A percentile compares a stretch with the other conserved stretches of the same genome.
Evolutionary conservation across 2,113 vertebrate species (phyloP).

Genomic region (Triplophysa tibetana): DNA sequence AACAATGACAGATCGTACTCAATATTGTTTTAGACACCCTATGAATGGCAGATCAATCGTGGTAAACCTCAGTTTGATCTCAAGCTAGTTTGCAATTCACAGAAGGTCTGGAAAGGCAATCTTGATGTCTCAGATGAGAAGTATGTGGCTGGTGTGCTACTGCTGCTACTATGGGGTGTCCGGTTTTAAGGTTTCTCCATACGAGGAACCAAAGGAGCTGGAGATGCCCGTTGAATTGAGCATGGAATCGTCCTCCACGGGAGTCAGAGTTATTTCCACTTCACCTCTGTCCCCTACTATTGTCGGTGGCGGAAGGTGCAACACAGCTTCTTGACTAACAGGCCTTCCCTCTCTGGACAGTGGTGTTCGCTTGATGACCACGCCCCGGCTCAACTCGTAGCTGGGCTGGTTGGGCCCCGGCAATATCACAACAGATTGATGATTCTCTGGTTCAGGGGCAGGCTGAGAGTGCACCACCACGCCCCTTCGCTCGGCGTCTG

Average conservation of each 20-base stretch:
- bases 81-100: conserved; percentile 14
- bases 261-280: conserved; percentile 69
- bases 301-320: conserved; percentile 43
- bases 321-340: not conserved
- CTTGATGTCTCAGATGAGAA: not conserved
- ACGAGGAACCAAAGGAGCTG: not conserved
- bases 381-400: conserved; percentile 65
- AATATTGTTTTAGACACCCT: not conserved
- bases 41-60: conserved; percentile 14
- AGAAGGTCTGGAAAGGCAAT: conserved; percentile 25
- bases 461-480: conserved; percentile 62
- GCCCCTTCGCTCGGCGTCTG: conserved; percentile 52
- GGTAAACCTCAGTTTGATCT: conserved; percentile 16
- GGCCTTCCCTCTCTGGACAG: conserved; percentile 52
- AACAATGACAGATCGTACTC: conserved; percentile 6
- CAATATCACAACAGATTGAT: conserved; percentile 60
- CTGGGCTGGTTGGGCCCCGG: conserved; percentile 50
- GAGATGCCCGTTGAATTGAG: conserved; percentile 11
- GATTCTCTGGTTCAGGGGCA: not conserved
- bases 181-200: not conserved
- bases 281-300: conserved; percentile 62
- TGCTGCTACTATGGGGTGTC: conserved; percentile 8
- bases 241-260: conserved; percentile 54
- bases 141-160: not conserved
- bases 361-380: conserved; percentile 75